Conservation (phyloP, 2,888 invertebrate species). For the Automeris io region DNA sequence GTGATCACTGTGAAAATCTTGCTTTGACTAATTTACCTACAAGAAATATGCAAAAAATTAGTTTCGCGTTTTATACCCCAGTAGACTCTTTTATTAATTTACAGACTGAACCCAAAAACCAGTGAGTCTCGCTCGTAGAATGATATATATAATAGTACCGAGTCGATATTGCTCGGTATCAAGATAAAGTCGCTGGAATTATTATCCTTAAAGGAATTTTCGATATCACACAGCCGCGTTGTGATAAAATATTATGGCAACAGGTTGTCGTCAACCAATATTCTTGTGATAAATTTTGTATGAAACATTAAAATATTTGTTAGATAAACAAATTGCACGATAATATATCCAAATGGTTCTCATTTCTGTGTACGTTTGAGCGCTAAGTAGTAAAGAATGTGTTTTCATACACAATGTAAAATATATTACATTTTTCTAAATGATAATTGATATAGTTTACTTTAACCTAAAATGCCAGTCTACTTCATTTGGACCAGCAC, state of each 20-base stretch:
- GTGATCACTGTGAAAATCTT: no score
- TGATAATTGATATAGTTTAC: no score
- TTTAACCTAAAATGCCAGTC: no score
- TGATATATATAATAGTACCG: conserved; percentile 10
- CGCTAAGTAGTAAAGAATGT: no score
- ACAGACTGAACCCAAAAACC: conserved; percentile 14
- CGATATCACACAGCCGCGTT: conserved; percentile 24
- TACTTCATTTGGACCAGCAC: no score
- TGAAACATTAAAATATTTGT: conserved; percentile 8
- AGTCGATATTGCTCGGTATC: conserved; percentile 15
- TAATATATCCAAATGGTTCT: no score
- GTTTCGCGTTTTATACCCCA: no score
- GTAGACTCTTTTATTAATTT: conserved; percentile 19
- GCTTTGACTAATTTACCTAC: no score
- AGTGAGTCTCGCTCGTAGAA: conserved; percentile 6
- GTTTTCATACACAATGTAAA: no score
- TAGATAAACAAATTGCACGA: neutral
- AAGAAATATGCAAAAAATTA: no score
- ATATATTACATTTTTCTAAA: no score
- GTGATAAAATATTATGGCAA: conserved; percentile 33
- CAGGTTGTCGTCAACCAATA: conserved; percentile 34
- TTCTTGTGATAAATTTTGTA: conserved; percentile 28
- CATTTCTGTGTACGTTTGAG: no score
- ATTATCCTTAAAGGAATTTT: conserved; percentile 37
- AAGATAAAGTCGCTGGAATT: conserved; percentile 24